phyloP scores from a whole-genome alignment of 1,140 invertebrate species.

The Eurytemora carolleeae region DNA sequence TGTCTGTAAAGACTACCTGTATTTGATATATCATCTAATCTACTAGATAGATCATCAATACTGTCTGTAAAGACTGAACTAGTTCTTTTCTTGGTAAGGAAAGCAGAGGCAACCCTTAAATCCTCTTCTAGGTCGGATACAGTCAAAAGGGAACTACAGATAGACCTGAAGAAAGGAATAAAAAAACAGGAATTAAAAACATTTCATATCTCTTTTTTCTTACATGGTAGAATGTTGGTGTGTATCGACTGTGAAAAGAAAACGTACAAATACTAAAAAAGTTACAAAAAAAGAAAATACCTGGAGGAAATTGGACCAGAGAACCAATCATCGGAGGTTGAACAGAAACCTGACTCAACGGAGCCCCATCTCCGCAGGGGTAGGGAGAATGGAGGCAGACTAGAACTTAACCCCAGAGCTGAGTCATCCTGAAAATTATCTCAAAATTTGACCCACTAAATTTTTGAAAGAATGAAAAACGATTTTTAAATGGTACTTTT shows the following conservation, averaged over 20 bases:
- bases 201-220: too few species aligned
- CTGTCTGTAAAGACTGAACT: constrained; percentile 66
- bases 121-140: constrained; percentile 18
- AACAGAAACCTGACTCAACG: not conserved
- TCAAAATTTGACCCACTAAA: too few species aligned
- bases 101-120: constrained; percentile 13
- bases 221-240: too few species aligned
- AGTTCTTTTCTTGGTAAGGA: constrained; percentile 39
- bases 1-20: constrained; percentile 48
- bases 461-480: too few species aligned
- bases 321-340: not conserved
- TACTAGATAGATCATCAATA: constrained; percentile 45
- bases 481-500: too few species aligned
- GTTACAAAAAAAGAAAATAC: too few species aligned
- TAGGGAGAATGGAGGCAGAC: too few species aligned
- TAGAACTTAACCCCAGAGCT: too few species aligned
- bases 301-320: not conserved
- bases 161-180: constrained; percentile 18
- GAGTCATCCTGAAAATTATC: too few species aligned
- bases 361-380: not conserved
- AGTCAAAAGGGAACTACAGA: constrained; percentile 28
- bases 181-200: too few species aligned
- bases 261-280: too few species aligned
- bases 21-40: not conserved
- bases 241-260: too few species aligned